Percentiles rank a stretch among this genome's conserved stretches.
These are phyloP conservation scores for human DNA, from an alignment of 2,113 vertebrate genomes.

Conservation along the genomic window GRCh38 chr9:95565001-95565500, in stretches of 20 bases:
- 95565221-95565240: fast-evolving
- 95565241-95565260: not conserved
- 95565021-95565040: not conserved
- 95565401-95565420: fast-evolving
- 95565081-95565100: not conserved
- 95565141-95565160: not conserved
- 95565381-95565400: no score
- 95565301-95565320: not conserved
- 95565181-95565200: no score
- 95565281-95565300: not conserved
- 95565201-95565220: fast-evolving
- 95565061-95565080: not conserved
- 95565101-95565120: not conserved
- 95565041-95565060: not conserved
- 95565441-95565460: not conserved
- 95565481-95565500: not conserved
- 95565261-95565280: not conserved
- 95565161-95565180: not conserved
- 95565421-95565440: not conserved
- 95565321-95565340: not conserved
- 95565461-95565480: not conserved
- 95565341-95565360: not conserved
- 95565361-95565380: not conserved
- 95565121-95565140: no score
- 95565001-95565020: not conserved